Evolutionary conservation across 2,113 vertebrate genomes (phyloP), one percentile per base, ranked within the genome.

Genomic region (Dissostichus mawsoni): DNA sequence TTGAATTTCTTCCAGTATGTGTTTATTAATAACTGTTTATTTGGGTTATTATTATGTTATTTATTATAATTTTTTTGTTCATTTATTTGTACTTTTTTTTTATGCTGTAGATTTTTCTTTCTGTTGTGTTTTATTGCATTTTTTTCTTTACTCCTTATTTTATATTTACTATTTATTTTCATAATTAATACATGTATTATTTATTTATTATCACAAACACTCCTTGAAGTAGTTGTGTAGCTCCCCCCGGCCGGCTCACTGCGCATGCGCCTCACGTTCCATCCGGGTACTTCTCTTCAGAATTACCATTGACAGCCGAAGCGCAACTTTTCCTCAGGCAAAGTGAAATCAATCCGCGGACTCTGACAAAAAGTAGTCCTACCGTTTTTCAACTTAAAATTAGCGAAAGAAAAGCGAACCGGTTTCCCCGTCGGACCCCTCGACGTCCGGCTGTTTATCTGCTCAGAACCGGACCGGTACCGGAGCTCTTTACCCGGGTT

Each of bases 301-400:
- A 94, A 96, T 96, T 94, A 96, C 95, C 96, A 95, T 96, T 95
- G 96, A 95, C 94, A 90, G 95, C 96, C 96, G 95, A 89, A 96
- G 96, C 96, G 94, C 96, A 96, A 97, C 97, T 97, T 97, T 96
- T 95, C 94, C 95, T 68, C 90, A 90, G 95, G 96, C 95, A 96
- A 96, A 95, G 96, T 92, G 95, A 97, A 96, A 97, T 98, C 95
- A 95, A 95, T 95, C 96, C 97, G 97, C 97, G 94, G n/a, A 92
- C 95, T 95, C 95, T 93, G 96, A 95, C 95, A 94, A 94, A 95
- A 36, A 96, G 94, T 98, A 98, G 96, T 97, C 89, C 97, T 6
- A 4, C 93, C 86, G 82, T 70, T 87, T 94, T 93, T 94, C 85
- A 93, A 92, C 87, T 93, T 91, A 84, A 93, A 95, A 90, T 89